A percentile compares a stretch with the other conserved stretches of the same genome.
Evolutionary conservation across 2,113 vertebrate genomes (phyloP).

Genomic region (Microtus pennsylvanicus): DNA sequence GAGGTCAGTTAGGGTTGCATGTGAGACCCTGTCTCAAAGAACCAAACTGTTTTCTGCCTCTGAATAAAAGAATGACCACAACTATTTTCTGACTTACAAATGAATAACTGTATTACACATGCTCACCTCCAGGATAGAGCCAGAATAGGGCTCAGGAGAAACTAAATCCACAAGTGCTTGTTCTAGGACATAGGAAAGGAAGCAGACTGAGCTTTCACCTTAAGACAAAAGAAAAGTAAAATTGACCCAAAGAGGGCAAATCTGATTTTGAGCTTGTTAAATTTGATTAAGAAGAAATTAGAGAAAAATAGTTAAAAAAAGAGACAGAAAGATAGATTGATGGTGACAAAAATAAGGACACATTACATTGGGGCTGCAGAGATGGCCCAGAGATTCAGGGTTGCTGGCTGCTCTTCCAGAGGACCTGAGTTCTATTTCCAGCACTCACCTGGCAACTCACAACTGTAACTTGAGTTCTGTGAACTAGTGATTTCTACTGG

Average conservation of each 20-base stretch:
- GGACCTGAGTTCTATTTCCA: too few relatives aligned
- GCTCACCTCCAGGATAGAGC: background rate
- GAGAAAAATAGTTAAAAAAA: background rate
- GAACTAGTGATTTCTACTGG: background rate
- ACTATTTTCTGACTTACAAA: background rate
- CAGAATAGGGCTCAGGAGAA: background rate
- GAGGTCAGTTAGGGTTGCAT: background rate
- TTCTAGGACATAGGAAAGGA: background rate
- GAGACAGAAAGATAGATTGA: background rate
- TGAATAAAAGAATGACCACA: background rate
- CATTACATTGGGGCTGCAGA: background rate
- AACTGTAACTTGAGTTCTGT: background rate
- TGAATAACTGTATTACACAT: background rate
- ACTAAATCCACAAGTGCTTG: background rate
- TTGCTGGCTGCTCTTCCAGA: background rate
- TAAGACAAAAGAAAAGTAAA: slow-evolving; percentile 1
- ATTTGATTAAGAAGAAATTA: slow-evolving; percentile 11
- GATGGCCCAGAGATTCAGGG: background rate
- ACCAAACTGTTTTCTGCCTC: background rate
- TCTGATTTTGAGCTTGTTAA: background rate
- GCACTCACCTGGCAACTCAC: too few relatives aligned
- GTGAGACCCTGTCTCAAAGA: background rate
- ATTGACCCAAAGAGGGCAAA: background rate
- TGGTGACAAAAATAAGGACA: background rate
- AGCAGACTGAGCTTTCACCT: background rate